Base-by-base conservation (phyloP, 2,888 invertebrate genomes). In the Germaria angustata region DNA sequence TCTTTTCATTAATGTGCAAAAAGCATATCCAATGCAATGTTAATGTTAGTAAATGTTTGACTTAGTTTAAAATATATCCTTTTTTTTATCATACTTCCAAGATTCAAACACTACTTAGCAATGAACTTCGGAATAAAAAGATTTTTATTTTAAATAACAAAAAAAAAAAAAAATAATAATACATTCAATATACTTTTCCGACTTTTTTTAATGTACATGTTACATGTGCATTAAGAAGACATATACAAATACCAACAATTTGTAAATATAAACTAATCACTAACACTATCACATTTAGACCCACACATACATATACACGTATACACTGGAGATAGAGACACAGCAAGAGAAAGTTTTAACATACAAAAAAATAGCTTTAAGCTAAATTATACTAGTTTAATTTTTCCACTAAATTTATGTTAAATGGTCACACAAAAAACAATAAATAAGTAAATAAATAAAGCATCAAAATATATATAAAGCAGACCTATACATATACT, bases 391-490 rank as follows among this genome's bases (percentile, higher is more conserved):
- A 63, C 55, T 78, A 55, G 53, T 78, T n/a, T 63, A 63, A 63
- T 55, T 71, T 63, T 71, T 78, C 39, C 69, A 78, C 77, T 63
- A 78, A 71, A 71, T 78, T 78, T 78, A 53, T 78, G 69, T 78
- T 71, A 71, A 63, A 71, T 55, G 46, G 44, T n/a, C 49, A 28
- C 63, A 69, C 41, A 76, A 44, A 22, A 32, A n/a, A 1, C 9
- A 0, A 7, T 28, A 57, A 39, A 20, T 2, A 36, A 17, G n/a
- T 6, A n/a, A 34, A 34, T n/a, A 1, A 1, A 24, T 13, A 71
- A 13, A 15, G 9, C 28, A 65, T 0, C 13, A 24, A 9, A 7
- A 53, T 0, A 32, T 6, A 53, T 17, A 32, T 28, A 28, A n/a
- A 5, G 28, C 28, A 6, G 28, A 28, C 28, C 6, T 6, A 28